phyloP scores from a whole-genome alignment of 1,140 invertebrate species.

The Drosophila oshimai region DNA sequence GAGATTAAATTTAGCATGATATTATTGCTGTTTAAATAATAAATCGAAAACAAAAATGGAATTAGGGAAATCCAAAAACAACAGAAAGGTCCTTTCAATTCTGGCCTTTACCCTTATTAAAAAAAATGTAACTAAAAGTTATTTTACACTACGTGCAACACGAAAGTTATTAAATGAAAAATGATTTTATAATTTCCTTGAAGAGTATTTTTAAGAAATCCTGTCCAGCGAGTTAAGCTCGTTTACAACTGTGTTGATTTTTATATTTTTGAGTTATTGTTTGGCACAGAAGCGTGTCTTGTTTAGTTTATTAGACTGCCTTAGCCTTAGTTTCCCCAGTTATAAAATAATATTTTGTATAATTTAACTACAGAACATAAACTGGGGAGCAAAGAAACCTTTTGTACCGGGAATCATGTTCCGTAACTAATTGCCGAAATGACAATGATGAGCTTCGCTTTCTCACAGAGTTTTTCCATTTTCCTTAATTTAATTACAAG shows the following conservation, averaged over 20 bases:
- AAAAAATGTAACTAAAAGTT: too few relatives aligned
- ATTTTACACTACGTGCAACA: too few relatives aligned
- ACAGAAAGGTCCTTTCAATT: too few relatives aligned
- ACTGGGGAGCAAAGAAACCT: background rate
- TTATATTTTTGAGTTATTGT: constrained; percentile 40
- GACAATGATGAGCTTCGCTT: constrained; percentile 16
- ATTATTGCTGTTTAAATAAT: too few relatives aligned
- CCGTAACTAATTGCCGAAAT: constrained; percentile 68
- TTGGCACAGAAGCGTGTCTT: constrained; percentile 41
- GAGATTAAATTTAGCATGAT: too few relatives aligned
- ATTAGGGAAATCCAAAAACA: too few relatives aligned
- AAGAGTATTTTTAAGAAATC: constrained; percentile 5
- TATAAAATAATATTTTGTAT: constrained; percentile 7
- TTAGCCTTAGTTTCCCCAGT: constrained; percentile 29
- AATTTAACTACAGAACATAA: constrained; percentile 9
- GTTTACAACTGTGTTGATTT: constrained; percentile 3
- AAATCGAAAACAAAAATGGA: too few relatives aligned
- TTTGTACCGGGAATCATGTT: constrained; percentile 49
- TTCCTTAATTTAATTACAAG: constrained; percentile 74
- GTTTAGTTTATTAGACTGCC: constrained; percentile 19
- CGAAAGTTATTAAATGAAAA: too few relatives aligned
- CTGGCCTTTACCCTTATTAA: too few relatives aligned
- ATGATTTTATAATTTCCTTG: background rate
- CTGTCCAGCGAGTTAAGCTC: constrained; percentile 38
- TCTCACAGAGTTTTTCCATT: constrained; percentile 36